Conservation (phyloP, 2,888 invertebrate genomes). For the Rhagophthalmus giganteus region DNA sequence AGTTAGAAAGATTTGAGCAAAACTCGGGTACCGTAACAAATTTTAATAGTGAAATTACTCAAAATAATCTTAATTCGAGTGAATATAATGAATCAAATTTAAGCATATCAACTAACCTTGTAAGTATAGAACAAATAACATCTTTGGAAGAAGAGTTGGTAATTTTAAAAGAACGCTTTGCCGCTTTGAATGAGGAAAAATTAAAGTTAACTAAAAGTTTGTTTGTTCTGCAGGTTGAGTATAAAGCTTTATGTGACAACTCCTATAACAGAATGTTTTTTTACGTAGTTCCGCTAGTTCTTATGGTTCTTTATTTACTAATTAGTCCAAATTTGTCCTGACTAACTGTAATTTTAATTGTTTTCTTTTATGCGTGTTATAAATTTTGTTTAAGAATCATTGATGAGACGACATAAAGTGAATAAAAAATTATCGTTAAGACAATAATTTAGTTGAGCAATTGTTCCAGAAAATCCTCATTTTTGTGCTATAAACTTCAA, state of each 20-base stretch:
- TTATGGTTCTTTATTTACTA: conserved; percentile 64
- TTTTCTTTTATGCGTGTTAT: conserved; percentile 52
- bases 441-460: too few species aligned
- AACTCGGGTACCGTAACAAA: conserved; percentile 38
- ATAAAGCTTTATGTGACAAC: conserved; percentile 61
- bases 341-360: conserved; percentile 60
- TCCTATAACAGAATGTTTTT: conserved; percentile 64
- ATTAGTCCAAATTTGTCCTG: conserved; percentile 64
- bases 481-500: too few species aligned
- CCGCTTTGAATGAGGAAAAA: conserved; percentile 65
- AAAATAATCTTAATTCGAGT: conserved; percentile 45
- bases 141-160: conserved; percentile 74
- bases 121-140: conserved; percentile 59
- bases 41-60: neutral
- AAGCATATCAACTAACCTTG: conserved; percentile 43
- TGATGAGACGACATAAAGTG: conserved; percentile 43
- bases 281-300: conserved; percentile 62
- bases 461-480: too few species aligned
- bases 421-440: conserved; percentile 9
- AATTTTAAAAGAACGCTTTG: conserved; percentile 72
- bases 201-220: conserved; percentile 65
- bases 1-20: conserved; percentile 30
- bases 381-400: conserved; percentile 52
- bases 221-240: conserved; percentile 62
- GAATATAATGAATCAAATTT: conserved; percentile 47